Base-by-base conservation (phyloP, 37 sponge, comb jelly and placozoan species). In the Spongia lamella region DNA sequence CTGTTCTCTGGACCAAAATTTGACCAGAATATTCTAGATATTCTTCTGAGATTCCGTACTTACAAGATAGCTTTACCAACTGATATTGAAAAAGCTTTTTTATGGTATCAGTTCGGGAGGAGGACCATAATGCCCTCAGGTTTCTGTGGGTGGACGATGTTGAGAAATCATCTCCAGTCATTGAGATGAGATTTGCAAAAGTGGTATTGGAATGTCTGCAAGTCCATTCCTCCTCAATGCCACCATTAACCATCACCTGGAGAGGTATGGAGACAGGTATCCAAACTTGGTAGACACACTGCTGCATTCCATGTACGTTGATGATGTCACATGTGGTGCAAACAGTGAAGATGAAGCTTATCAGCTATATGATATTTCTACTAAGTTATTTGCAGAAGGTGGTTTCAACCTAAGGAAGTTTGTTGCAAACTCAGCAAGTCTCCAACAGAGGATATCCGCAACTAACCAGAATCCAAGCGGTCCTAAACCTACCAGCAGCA, bases 351-450 rank as follows among this genome's bases (percentile, higher is more conserved):
- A 76, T 7, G 66, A 64, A 19, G 77, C 65, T 1, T 31, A 50
- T 19, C 1, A 24, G 7, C 64, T 76, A 11, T 76, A 63, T 30
- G 30, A 1, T 20, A n/a, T 14, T 11, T 36, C 66, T 27, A 76
- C 62, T 50, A 20, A 36, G 49, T 43, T 63, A 26, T 19, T 76
- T 22, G 1, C 13, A 2, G 30, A 76, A 2, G 77, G 64, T 1
- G 63, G 64, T 1, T 76, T 76, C 51, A 63, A 76, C 55, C 26
- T 76, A 17, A 2, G 66, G 32, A 76, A 76, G 65, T 76, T 76
- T 52, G 35, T 52, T 14, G 33, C 77, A 25, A 76, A 64, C 56
- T 76, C 77, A 15, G 11, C 13, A 4, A 20, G 21, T 15, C 53
- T 62, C 1, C 64, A 64, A 5, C 11, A 47, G 24, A 38, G 13